These are phyloP conservation scores for Dione vanillae DNA, from an alignment of 2,888 invertebrate species.

Conservation along the genomic window DNA sequence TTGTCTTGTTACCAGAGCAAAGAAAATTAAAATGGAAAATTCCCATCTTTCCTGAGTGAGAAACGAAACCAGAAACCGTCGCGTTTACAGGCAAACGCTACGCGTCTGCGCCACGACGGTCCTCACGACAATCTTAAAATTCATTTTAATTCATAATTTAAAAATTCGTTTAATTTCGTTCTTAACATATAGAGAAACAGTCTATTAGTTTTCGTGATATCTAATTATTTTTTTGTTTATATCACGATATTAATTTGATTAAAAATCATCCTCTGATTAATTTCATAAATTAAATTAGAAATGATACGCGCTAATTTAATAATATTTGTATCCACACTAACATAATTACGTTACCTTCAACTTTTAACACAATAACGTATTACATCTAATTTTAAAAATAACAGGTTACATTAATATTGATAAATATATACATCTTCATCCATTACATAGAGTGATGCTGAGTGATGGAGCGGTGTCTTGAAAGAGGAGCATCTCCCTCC, in stretches of 20 bases:
- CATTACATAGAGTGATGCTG: slow-evolving; percentile 69
- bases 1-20: no score
- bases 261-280: neutral
- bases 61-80: no score
- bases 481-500: slow-evolving; percentile 56
- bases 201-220: no score
- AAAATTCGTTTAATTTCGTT: no score
- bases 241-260: no score
- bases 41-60: no score
- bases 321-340: neutral
- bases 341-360: neutral
- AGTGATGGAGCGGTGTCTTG: slow-evolving; percentile 77
- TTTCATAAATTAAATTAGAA: neutral
- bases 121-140: no score
- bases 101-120: no score
- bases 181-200: no score
- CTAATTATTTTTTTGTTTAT: neutral
- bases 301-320: neutral
- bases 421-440: slow-evolving; percentile 83
- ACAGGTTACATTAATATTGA: slow-evolving; percentile 64
- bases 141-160: no score
- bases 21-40: no score
- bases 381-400: slow-evolving; percentile 5
- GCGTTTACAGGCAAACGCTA: no score
- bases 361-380: neutral